Conservation (phyloP, 2,113 vertebrate genomes). For the Leptobrachium ailaonicum region DNA sequence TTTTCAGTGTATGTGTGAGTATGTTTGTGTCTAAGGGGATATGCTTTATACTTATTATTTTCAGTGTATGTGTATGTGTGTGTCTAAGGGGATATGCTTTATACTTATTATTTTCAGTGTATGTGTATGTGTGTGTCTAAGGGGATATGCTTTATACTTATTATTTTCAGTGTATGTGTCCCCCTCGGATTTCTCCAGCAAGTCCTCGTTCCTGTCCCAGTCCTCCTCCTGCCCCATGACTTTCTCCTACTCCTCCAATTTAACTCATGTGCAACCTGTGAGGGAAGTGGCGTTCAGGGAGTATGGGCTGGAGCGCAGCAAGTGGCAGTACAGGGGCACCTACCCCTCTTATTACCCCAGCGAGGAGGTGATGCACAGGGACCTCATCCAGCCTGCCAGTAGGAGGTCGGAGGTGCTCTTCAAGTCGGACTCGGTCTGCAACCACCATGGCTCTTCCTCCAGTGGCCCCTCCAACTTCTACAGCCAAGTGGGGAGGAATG, state of each 20-base stretch:
- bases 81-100: no score
- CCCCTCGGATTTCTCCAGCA: constrained; percentile 91
- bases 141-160: no score
- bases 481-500: constrained; percentile 86
- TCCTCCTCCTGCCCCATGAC: constrained; percentile 93
- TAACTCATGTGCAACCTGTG: constrained; percentile 94
- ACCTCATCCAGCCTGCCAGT: constrained; percentile 76
- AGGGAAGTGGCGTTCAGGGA: constrained; percentile 95
- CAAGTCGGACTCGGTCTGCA: constrained; percentile 86
- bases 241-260: constrained; percentile 94
- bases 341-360: constrained; percentile 91
- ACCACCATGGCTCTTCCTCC: constrained; percentile 69
- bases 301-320: constrained; percentile 92
- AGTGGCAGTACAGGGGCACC: constrained; percentile 91
- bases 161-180: constrained; percentile 67
- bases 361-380: constrained; percentile 86
- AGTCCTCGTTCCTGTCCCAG: constrained; percentile 92
- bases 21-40: no score
- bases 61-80: no score
- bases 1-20: no score
- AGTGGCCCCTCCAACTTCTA: constrained; percentile 81
- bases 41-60: no score
- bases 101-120: no score
- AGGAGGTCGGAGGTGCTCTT: constrained; percentile 90
- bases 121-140: no score